Conservation (phyloP, 2,113 vertebrate species). For the Proterorhinus semilunaris region DNA sequence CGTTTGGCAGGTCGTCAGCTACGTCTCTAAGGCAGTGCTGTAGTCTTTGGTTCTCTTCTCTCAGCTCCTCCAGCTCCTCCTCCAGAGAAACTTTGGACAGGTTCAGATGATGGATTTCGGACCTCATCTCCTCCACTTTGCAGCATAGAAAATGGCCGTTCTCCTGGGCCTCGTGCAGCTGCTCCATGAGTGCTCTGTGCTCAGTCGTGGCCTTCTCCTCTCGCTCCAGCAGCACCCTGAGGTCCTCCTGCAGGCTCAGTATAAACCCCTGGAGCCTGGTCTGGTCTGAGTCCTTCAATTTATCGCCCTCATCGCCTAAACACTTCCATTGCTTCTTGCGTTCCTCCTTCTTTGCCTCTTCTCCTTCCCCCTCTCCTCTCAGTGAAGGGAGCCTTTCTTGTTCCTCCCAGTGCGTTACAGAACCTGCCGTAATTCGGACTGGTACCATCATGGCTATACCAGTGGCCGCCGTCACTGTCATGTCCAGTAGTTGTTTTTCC, state of each 20-base stretch:
- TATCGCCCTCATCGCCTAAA: neutral
- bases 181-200: conserved; percentile 51
- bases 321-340: conserved; percentile 38
- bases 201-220: conserved; percentile 64
- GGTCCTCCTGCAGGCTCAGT: conserved; percentile 62
- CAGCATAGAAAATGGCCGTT: conserved; percentile 61
- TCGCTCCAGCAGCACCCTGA: conserved; percentile 66
- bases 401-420: conserved; percentile 44
- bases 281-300: conserved; percentile 38
- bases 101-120: conserved; percentile 60
- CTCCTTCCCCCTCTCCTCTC: conserved; percentile 69
- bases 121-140: conserved; percentile 76
- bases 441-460: conserved; percentile 26
- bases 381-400: conserved; percentile 46
- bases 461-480: conserved; percentile 65
- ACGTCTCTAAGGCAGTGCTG: conserved; percentile 42
- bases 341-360: conserved; percentile 62
- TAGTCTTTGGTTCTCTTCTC: conserved; percentile 71
- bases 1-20: conserved; percentile 24
- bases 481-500: conserved; percentile 76
- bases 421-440: conserved; percentile 45
- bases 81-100: conserved; percentile 70
- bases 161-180: conserved; percentile 72
- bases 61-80: conserved; percentile 73
- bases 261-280: conserved; percentile 55